A percentile compares a stretch with the other conserved stretches of the same genome.
Conservation (phyloP, 92 coral and sea anemone species). For the Palythoa heliodiscus region DNA sequence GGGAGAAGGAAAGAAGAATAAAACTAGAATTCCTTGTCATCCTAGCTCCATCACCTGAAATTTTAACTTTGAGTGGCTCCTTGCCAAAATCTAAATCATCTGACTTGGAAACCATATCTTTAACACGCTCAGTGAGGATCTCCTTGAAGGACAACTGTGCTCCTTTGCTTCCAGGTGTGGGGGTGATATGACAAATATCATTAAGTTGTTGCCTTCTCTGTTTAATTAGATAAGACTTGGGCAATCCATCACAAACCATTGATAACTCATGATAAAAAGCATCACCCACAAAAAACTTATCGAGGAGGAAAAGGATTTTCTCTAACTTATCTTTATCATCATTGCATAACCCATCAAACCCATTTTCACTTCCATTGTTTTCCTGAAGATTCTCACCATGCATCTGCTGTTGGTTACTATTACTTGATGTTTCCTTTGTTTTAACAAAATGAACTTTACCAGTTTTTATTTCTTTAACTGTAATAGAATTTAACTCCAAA, state of each 20-base stretch:
- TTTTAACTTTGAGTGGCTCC: constrained; percentile 60
- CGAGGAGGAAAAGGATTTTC: constrained; percentile 66
- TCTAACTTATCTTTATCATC: constrained; percentile 60
- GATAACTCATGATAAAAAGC: constrained; percentile 64
- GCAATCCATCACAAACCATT: constrained; percentile 58
- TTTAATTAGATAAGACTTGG: constrained; percentile 63
- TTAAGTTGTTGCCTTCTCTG: constrained; percentile 70
- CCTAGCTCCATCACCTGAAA: constrained; percentile 75
- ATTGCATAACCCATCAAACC: constrained; percentile 53
- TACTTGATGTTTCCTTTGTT: constrained; percentile 17
- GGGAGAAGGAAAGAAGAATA: constrained; percentile 63
- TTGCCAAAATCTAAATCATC: constrained; percentile 23
- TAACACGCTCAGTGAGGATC: constrained; percentile 20
- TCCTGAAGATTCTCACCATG: constrained; percentile 14
- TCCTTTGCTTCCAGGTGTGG: constrained; percentile 65
- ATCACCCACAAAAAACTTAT: constrained; percentile 68
- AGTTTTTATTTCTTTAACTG: constrained; percentile 65
- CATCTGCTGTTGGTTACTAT: constrained; percentile 12
- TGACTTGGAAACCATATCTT: constrained; percentile 20
- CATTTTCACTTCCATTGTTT: constrained; percentile 43
- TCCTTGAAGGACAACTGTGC: constrained; percentile 61
- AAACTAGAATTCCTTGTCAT: constrained; percentile 70
- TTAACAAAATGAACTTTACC: constrained; percentile 36
- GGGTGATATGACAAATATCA: constrained; percentile 61
- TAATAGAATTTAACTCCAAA: constrained; percentile 58